Evolutionary conservation across 2,888 invertebrate genomes (phyloP), one percentile per base, ranked within the genome.

Genomic region (Lasioglossum morio): DNA sequence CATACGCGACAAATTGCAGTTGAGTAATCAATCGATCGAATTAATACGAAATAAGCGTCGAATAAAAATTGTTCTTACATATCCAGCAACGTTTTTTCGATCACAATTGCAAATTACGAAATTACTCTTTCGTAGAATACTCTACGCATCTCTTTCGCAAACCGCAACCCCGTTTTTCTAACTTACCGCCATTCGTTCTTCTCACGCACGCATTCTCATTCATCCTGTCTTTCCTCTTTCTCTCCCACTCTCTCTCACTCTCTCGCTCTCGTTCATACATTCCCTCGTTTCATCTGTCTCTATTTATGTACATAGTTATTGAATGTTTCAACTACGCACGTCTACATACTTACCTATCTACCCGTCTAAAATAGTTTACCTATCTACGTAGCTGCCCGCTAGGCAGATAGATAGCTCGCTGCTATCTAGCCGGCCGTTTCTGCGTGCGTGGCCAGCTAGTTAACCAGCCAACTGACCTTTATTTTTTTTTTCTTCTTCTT

Each of bases 311-410:
- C 83, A 78, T 79, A 79, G 46, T 70, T 74, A 43, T 53, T 40
- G 84, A 63, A 84, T 27, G 40, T 74, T 48, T 72, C 27, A 70
- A 78, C 63, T 85, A 83, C 69, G 79, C 40, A 53, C 77, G 53
- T 46, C 78, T 85, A 85, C 34, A 43, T 84, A 85, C n/a, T 77
- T 66, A 46, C 53, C 30, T 34, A 60, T 72, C 60, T 84, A 83
- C 19, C 70, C 40, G 74, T 40, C 74, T 84, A 84, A 66, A 40
- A 40, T 72, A 60, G 27, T 63, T 84, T 72, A 78, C 74, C 84
- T 84, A 66, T 84, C 70, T 69, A 77, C 60, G 70, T 40, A 77
- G 72, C 60, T 63, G 70, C 16, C 69, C 46, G 1, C 34, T 57
- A 12, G 75, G 23, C 34, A 69, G 34, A 19, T n/a, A 63, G 63